Percentiles rank a stretch among this genome's conserved stretches.
These are phyloP conservation scores for Patella ulyssiponensis DNA, from an alignment of 2,888 invertebrate genomes.

Conservation along the genomic window DNA sequence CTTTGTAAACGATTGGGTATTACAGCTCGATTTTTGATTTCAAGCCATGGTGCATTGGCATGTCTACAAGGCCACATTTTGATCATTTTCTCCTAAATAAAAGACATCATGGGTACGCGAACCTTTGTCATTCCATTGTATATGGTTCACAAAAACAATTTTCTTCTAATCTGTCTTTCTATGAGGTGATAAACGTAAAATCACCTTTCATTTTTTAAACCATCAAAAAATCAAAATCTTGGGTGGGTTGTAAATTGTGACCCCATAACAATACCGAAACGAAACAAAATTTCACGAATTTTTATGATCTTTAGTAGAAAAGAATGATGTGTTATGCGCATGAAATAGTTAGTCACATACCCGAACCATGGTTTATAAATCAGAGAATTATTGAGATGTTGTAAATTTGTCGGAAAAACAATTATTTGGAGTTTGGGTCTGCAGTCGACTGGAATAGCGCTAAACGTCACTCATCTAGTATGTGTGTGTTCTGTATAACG, in stretches of 20 bases:
- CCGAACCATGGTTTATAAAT: background rate
- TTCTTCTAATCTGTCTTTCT: background rate
- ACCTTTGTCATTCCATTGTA: too few relatives aligned
- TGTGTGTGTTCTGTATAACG: constrained; percentile 1
- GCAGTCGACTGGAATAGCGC: background rate
- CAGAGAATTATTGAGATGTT: background rate
- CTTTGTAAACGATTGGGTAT: too few relatives aligned
- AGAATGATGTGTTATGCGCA: background rate
- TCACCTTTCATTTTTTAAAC: background rate
- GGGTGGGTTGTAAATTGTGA: constrained; percentile 3
- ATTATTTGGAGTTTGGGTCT: background rate
- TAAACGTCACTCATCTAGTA: background rate
- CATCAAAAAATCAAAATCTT: background rate
- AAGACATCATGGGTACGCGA: too few relatives aligned
- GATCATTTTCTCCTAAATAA: too few relatives aligned
- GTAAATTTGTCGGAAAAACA: constrained; percentile 6
- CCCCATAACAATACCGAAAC: constrained; percentile 3
- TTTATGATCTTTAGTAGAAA: background rate
- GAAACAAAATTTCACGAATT: background rate
- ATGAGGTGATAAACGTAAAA: background rate
- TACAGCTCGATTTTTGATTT: too few relatives aligned
- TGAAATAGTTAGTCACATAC: background rate
- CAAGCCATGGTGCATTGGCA: too few relatives aligned
- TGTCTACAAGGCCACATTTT: too few relatives aligned
- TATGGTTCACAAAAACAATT: background rate